Percentiles rank a stretch among this genome's conserved stretches.
Evolutionary conservation across 1,140 invertebrate species (phyloP).

Genomic region (Tenebrio molitor): DNA sequence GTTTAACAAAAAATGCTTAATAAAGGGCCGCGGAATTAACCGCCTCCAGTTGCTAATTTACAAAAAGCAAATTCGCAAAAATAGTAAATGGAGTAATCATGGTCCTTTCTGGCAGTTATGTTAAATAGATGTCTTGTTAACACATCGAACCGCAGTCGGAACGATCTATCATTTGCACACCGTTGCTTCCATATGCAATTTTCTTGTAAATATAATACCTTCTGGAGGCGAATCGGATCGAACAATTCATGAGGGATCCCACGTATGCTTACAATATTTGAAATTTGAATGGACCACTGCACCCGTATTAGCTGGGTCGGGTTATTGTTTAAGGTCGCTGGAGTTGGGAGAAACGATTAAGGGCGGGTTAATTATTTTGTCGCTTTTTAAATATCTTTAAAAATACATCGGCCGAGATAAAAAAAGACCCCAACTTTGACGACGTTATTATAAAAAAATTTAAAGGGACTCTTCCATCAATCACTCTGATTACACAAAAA

Average conservation of each 20-base stretch:
- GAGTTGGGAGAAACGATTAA: conserved; percentile 12
- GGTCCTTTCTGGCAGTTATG: not conserved
- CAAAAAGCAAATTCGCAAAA: conserved; percentile 25
- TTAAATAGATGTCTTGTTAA: conserved; percentile 28
- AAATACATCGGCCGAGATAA: not conserved
- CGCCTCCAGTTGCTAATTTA: not conserved
- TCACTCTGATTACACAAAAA: not conserved
- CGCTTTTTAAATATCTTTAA: not conserved
- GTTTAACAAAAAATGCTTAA: not conserved
- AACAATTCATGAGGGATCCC: conserved; percentile 24
- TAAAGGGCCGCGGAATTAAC: not conserved
- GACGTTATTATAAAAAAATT: too few relatives aligned
- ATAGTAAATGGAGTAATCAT: not conserved
- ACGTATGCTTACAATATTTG: conserved; percentile 34
- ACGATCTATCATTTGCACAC: conserved; percentile 31
- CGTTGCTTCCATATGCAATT: conserved; percentile 24
- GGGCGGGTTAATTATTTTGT: conserved; percentile 20
- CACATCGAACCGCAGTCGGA: not conserved
- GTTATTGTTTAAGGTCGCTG: conserved; percentile 1
- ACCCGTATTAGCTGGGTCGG: conserved; percentile 22
- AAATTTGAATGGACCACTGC: conserved; percentile 30
- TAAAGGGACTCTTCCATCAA: not conserved
- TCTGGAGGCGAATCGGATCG: conserved; percentile 25
- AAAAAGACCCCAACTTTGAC: too few relatives aligned
- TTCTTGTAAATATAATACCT: conserved; percentile 35